Evolutionary conservation across 2,888 invertebrate genomes (phyloP).

Genomic region (Cyclophora punctaria): DNA sequence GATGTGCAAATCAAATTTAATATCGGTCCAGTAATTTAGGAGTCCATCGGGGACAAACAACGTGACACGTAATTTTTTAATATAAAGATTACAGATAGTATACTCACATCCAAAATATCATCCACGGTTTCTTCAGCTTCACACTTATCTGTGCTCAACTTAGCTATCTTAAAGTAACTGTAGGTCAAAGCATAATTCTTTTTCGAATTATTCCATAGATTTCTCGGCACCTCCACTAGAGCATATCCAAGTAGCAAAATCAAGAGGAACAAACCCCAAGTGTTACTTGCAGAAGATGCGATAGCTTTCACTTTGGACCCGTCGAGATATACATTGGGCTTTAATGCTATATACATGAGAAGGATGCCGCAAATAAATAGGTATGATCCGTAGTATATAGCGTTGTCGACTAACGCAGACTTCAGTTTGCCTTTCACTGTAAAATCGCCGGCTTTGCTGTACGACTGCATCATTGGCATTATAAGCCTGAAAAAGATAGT

Average conservation of each 20-base stretch:
- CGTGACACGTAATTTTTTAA: no score
- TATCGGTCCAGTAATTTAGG: no score
- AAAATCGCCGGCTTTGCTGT: conserved; percentile 98
- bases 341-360: conserved; percentile 93
- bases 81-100: no score
- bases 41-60: no score
- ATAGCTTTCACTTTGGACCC: conserved; percentile 96
- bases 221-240: conserved; percentile 94
- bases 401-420: conserved; percentile 96
- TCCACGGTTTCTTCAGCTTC: conserved; percentile 98
- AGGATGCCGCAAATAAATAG: conserved; percentile 94
- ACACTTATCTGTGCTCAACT: conserved; percentile 94
- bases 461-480: conserved; percentile 99
- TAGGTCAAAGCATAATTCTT: conserved; percentile 88
- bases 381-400: conserved; percentile 98
- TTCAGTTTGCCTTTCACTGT: conserved; percentile 94
- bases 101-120: conserved; percentile 90
- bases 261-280: conserved; percentile 97
- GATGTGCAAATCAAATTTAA: no score
- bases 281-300: conserved; percentile 98
- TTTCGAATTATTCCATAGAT: conserved; percentile 92
- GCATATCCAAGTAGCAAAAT: conserved; percentile 95
- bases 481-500: conserved; percentile 82
- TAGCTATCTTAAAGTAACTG: conserved; percentile 95
- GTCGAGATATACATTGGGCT: conserved; percentile 91